Base-by-base conservation (phyloP, 2,797 vertebrate genomes). In the Yasuhikotakia modesta region DNA sequence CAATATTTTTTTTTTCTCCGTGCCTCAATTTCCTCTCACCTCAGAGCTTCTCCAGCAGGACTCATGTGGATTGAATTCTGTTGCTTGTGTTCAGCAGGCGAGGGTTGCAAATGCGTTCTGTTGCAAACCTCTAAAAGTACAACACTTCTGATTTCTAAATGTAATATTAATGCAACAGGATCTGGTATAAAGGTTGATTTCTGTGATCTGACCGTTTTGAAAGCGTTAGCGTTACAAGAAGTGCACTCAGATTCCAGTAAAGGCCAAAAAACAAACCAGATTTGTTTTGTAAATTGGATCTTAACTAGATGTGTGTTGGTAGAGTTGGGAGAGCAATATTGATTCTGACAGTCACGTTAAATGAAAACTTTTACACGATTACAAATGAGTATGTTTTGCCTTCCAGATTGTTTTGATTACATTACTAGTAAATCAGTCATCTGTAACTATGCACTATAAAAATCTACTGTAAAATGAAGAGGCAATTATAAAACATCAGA, bases 61-160 rank as follows among this genome's bases (percentile, higher is more conserved):
- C 86, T 84, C 88, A 85, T 83, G 83, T 88, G 90, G 89, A 90
- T 89, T 90, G 89, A 90, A 89, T 89, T 86, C 85, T 81, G 71
- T 85, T 80, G 84, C 84, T 83, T 84, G 74, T 81, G 74, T 70
- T 69, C 35, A 61, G 70, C 75, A 35, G 4, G 48, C 21, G 73
- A 76, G 77, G 7, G 48, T 48, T 11, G 77, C 68, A 81, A 86
- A 88, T 83, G 84, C 82, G 80, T 87, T 83, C 86, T 77, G 17
- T 48, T 19, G 39, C 66, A 48, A 74, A 43, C 2, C 21, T 2
- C 71, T 84, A 63, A 67, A 78, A 79, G 46, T 76, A 79, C 78
- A 69, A 78, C 76, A 81, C 63, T 70, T 58, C 83, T 83, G 81
- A 79, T 88, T 57, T 46, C 3, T 84, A 79, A 82, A 78, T 72